Percentiles rank a stretch among this genome's conserved stretches.
Conservation (phyloP, 2,113 vertebrate species). For the Lutjanus erythropterus region DNA sequence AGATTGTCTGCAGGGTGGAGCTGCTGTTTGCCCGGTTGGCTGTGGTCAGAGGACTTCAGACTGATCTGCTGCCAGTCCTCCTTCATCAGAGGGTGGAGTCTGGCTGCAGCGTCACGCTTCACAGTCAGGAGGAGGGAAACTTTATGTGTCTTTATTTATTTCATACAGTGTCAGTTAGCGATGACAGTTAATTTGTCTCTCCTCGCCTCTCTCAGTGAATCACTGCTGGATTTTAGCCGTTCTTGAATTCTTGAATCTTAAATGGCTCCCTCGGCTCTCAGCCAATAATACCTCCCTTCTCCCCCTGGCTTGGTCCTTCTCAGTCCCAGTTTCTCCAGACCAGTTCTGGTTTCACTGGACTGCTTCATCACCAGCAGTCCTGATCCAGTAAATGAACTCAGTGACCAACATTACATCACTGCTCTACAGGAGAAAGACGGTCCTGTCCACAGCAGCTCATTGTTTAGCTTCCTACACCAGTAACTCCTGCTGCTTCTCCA, state of each 20-base stretch:
- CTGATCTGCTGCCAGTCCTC: conserved; percentile 25
- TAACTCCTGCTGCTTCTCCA: too few relatives aligned
- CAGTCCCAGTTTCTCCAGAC: neutral
- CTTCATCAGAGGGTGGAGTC: conserved; percentile 29
- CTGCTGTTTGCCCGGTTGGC: conserved; percentile 26
- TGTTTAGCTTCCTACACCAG: neutral
- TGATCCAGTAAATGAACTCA: conserved; percentile 18
- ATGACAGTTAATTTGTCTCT: neutral
- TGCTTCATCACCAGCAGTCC: neutral
- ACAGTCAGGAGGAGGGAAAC: too few relatives aligned
- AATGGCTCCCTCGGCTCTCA: neutral
- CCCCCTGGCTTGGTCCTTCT: neutral
- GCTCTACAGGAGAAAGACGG: neutral
- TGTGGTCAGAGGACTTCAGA: neutral
- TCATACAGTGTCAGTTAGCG: too few relatives aligned
- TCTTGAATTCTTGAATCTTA: neutral
- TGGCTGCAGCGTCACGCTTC: neutral
- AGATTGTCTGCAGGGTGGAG: conserved; percentile 31
- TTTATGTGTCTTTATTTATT: too few relatives aligned
- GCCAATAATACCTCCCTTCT: conserved; percentile 10
- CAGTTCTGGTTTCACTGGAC: conserved; percentile 13
- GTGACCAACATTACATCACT: conserved; percentile 9
- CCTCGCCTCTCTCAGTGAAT: neutral
- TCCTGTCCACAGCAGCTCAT: neutral
- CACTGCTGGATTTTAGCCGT: conserved; percentile 25